Percentiles rank a stretch among this genome's conserved stretches.
phyloP scores from a whole-genome alignment of 2,888 invertebrate genomes.

The Panzeria rudis region DNA sequence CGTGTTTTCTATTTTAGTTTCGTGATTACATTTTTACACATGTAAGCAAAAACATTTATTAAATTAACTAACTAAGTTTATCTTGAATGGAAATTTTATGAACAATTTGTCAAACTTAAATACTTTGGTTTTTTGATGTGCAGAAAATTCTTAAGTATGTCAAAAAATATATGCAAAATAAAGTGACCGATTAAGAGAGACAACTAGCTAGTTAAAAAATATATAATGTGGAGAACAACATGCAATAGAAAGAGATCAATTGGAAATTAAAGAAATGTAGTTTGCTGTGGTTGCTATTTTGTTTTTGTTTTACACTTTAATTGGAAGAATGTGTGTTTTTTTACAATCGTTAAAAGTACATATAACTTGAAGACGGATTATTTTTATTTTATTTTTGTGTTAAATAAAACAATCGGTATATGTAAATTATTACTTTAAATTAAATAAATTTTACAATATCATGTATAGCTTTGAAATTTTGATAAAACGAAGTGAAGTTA shows the following conservation, averaged over 20 bases:
- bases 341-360: conserved; percentile 51
- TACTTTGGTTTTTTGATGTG: conserved; percentile 13
- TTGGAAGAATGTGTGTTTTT: conserved; percentile 54
- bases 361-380: conserved; percentile 34
- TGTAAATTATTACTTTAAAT: conserved; percentile 26
- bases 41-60: conserved; percentile 51
- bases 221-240: neutral
- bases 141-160: conserved; percentile 67
- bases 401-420: conserved; percentile 21
- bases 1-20: conserved; percentile 46
- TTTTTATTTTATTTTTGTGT: conserved; percentile 3
- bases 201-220: neutral
- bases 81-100: neutral
- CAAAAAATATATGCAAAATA: conserved; percentile 68
- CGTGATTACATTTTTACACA: conserved; percentile 50
- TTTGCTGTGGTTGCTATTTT: conserved; percentile 61
- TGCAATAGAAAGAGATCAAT: conserved; percentile 54
- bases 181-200: conserved; percentile 52
- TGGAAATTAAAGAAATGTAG: conserved; percentile 4
- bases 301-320: conserved; percentile 55
- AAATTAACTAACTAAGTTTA: neutral
- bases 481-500: conserved; percentile 19
- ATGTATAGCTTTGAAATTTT: conserved; percentile 1
- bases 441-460: conserved; percentile 43
- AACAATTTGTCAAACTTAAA: neutral